These are phyloP conservation scores for Dicerorhinus sumatrensis DNA, from an alignment of 2,113 vertebrate species.

Conservation along the genomic window DNA sequence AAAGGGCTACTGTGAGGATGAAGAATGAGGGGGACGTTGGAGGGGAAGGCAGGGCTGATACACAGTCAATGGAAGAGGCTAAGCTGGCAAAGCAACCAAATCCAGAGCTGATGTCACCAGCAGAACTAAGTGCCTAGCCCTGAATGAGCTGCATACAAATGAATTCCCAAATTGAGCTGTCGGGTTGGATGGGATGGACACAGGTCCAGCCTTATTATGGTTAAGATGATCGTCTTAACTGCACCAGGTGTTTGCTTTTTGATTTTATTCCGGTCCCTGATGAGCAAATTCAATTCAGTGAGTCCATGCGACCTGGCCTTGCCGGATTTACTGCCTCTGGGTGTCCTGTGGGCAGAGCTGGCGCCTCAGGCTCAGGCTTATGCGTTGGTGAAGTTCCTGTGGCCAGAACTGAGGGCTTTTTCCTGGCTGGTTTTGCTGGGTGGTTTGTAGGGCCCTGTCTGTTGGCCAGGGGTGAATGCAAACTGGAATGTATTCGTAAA, in stretches of 20 bases:
- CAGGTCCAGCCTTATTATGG: neutral
- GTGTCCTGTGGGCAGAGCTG: conserved; percentile 62
- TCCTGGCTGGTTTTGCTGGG: conserved; percentile 36
- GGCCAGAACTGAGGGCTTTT: conserved; percentile 45
- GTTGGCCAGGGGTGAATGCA: neutral
- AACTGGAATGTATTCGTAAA: conserved; percentile 3
- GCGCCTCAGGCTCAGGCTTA: conserved; percentile 21
- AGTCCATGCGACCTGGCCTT: neutral
- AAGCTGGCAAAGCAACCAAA: neutral
- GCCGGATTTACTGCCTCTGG: neutral
- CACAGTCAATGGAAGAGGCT: neutral
- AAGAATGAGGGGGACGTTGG: neutral
- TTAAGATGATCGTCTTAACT: neutral
- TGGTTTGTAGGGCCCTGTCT: conserved; percentile 16
- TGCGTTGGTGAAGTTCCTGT: conserved; percentile 38
- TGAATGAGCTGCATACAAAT: rapidly evolving
- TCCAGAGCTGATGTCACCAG: neutral
- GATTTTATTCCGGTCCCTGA: neutral
- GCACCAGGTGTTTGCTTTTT: neutral
- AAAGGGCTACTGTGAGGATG: neutral
- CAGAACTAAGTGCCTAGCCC: neutral
- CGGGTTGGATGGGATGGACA: neutral
- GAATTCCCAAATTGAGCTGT: neutral
- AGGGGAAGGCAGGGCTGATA: neutral
- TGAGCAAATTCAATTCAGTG: neutral